These are phyloP conservation scores for Micromussa lordhowensis DNA, from an alignment of 92 coral and sea anemone species.

Conservation along the genomic window DNA sequence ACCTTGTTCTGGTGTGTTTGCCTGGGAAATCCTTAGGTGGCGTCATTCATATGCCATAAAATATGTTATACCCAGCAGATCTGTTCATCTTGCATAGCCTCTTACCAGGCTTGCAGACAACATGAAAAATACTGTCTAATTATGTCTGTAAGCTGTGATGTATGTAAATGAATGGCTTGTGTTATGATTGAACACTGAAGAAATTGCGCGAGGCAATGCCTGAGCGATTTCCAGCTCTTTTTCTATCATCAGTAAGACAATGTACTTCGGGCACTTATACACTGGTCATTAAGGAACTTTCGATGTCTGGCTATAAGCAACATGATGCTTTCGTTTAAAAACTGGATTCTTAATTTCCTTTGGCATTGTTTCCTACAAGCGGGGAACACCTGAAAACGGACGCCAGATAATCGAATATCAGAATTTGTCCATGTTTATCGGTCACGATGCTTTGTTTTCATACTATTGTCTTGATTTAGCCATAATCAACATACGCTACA, in stretches of 20 bases:
- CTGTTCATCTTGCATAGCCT: background rate
- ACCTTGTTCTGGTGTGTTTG: background rate
- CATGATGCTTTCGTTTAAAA: background rate
- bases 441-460: background rate
- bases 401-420: background rate
- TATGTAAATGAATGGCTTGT: background rate
- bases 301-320: background rate
- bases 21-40: background rate
- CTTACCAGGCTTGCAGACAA: background rate
- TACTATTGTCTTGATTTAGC: background rate
- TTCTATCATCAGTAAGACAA: background rate
- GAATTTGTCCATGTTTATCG: background rate
- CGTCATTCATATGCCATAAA: background rate
- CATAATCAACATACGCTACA: background rate
- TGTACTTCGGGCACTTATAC: background rate
- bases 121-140: background rate
- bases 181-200: background rate
- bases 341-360: background rate
- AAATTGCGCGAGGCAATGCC: background rate
- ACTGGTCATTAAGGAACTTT: background rate
- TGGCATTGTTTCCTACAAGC: background rate
- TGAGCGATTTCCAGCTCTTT: background rate
- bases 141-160: conserved; percentile 1
- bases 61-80: background rate
- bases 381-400: background rate